Conservation (phyloP, 2,113 vertebrate species). For the Bungarus multicinctus region DNA sequence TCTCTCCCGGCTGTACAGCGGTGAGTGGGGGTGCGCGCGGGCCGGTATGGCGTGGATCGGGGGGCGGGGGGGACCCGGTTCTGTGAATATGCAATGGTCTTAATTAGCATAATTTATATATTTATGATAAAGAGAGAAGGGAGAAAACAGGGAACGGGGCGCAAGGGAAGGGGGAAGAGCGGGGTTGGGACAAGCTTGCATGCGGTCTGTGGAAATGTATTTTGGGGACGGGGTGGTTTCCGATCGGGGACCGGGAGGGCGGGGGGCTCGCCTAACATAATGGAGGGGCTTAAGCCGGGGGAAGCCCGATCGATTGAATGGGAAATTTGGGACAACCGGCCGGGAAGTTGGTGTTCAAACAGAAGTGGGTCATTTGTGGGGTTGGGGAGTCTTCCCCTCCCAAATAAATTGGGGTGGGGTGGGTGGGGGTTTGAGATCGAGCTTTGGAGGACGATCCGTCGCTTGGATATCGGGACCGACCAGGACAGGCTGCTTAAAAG, state of each 20-base stretch:
- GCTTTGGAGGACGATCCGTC: background rate
- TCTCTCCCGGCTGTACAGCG: background rate
- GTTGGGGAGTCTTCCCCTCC: background rate
- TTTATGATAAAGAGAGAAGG: slow-evolving; percentile 91
- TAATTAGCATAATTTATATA: slow-evolving; percentile 99
- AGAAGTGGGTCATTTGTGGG: background rate
- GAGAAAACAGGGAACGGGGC: slow-evolving; percentile 38
- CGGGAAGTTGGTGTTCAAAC: background rate
- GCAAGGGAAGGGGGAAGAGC: slow-evolving; percentile 28
- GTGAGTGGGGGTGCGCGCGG: background rate
- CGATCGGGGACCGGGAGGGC: background rate
- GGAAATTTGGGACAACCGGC: background rate
- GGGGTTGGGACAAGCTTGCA: slow-evolving; percentile 9
- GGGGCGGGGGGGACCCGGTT: slow-evolving; percentile 45
- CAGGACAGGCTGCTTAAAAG: background rate
- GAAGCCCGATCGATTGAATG: background rate
- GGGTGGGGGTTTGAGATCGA: background rate
- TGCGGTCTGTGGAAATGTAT: background rate
- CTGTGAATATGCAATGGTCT: slow-evolving; percentile 95
- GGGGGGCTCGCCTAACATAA: background rate
- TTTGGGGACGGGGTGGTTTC: background rate
- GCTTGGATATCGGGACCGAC: background rate
- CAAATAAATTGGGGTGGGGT: background rate
- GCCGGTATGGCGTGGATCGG: slow-evolving; percentile 36
- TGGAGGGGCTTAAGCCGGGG: background rate